Evolutionary conservation across 2,888 invertebrate genomes (phyloP).

Genomic region (Spilosoma lubricipeda): DNA sequence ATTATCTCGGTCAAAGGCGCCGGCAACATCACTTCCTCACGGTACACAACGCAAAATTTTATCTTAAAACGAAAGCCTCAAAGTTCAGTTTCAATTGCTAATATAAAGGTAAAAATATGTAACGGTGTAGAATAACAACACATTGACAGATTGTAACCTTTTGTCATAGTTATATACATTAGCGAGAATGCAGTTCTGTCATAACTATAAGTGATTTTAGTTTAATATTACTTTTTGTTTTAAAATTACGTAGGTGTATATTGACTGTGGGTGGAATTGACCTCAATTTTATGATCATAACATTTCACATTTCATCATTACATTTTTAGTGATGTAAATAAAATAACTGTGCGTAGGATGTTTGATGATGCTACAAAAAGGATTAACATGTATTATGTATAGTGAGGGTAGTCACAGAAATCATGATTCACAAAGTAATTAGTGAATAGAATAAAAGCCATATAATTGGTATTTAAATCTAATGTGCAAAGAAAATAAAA

Average conservation of each 20-base stretch:
- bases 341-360: neutral
- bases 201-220: constrained; percentile 45
- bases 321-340: neutral
- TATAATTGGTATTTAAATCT: neutral
- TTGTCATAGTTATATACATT: constrained; percentile 77
- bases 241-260: constrained; percentile 10
- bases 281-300: neutral
- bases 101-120: constrained; percentile 66
- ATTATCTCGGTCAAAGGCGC: constrained; percentile 84
- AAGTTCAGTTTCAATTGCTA: constrained; percentile 36
- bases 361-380: neutral
- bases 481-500: neutral
- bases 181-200: constrained; percentile 53
- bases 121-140: constrained; percentile 83
- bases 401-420: neutral
- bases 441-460: neutral
- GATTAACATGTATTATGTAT: neutral
- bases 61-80: constrained; percentile 47
- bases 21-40: constrained; percentile 62
- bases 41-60: constrained; percentile 34
- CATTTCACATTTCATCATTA: too few relatives aligned
- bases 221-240: neutral
- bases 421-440: neutral
- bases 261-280: neutral
- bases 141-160: constrained; percentile 82